Percentiles rank a stretch among this genome's conserved stretches.
Conservation (phyloP, 2,797 vertebrate species). For the Argentina silus region DNA sequence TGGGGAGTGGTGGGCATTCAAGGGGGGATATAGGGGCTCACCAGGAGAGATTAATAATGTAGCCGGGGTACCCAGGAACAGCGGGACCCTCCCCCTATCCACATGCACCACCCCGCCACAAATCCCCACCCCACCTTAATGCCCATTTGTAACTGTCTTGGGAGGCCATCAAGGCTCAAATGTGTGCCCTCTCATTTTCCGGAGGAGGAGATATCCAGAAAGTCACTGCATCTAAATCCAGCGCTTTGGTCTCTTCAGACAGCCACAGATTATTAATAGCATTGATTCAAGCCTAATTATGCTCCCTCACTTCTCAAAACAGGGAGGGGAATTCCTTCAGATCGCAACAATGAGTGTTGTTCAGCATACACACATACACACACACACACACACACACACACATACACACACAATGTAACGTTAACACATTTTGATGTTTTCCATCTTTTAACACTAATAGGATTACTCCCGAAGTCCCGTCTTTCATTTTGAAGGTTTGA, state of each 20-base stretch:
- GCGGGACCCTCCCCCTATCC: slow-evolving; percentile 58
- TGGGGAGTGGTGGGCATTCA: slow-evolving; percentile 29
- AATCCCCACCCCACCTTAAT: slow-evolving; percentile 59
- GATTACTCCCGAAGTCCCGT: slow-evolving; percentile 56
- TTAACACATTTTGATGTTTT: slow-evolving; percentile 54
- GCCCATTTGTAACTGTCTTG: slow-evolving; percentile 77
- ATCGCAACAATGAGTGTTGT: slow-evolving; percentile 35
- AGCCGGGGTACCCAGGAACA: slow-evolving; percentile 67
- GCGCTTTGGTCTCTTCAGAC: slow-evolving; percentile 33
- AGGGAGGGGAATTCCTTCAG: slow-evolving; percentile 48
- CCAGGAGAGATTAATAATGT: slow-evolving; percentile 77
- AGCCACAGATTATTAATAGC: slow-evolving; percentile 12
- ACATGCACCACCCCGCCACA: slow-evolving; percentile 35
- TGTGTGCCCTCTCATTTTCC: slow-evolving; percentile 54
- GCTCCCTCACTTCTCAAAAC: slow-evolving; percentile 18
- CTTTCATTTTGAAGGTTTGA: slow-evolving; percentile 55
- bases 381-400: neutral
- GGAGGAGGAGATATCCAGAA: slow-evolving; percentile 45
- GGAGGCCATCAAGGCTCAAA: slow-evolving; percentile 58
- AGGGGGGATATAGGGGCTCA: slow-evolving; percentile 47
- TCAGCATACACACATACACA: slow-evolving; percentile 20
- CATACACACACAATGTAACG: too few species aligned
- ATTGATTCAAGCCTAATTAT: slow-evolving; percentile 39
- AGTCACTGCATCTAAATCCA: slow-evolving; percentile 43
- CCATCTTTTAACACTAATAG: slow-evolving; percentile 54